phyloP scores from a whole-genome alignment of 2,888 invertebrate genomes.

The Drosophila quinaria region DNA sequence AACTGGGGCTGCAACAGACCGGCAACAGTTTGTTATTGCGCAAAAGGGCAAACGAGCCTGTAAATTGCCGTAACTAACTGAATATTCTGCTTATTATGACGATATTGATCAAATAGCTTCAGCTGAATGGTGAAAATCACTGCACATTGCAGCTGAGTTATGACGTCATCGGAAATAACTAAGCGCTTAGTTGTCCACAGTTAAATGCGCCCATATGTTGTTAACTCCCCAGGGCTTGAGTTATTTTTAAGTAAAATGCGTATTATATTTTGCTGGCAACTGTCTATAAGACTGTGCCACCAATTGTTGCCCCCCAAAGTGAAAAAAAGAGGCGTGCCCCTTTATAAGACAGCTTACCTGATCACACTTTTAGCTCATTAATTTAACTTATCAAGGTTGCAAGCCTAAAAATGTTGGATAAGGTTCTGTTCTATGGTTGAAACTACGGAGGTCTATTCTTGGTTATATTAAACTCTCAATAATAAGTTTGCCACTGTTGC shows the following conservation, averaged over 20 bases:
- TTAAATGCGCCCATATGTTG: background rate
- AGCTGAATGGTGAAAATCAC: background rate
- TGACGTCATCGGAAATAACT: conserved; percentile 54
- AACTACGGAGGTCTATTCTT: no score
- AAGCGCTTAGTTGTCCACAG: background rate
- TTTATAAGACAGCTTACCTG: background rate
- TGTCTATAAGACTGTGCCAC: background rate
- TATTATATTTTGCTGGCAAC: background rate
- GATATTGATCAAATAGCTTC: conserved; percentile 27
- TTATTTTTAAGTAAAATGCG: no score
- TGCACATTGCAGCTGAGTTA: conserved; percentile 12
- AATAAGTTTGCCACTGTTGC: no score
- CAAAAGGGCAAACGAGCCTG: conserved; percentile 22
- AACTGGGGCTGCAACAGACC: conserved; percentile 47
- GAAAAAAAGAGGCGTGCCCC: no score
- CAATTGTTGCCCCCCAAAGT: background rate
- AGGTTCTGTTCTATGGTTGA: background rate
- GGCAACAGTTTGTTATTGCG: conserved; percentile 69
- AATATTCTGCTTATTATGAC: background rate
- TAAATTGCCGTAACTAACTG: background rate
- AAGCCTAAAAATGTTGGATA: background rate
- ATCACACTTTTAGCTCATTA: background rate
- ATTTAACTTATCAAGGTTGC: background rate
- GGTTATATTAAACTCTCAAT: no score
- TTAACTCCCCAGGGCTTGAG: background rate